Percentiles rank a stretch among this genome's conserved stretches.
These are phyloP conservation scores for Chrysopilus asiliformis DNA, from an alignment of 2,888 invertebrate genomes.

Conservation along the genomic window DNA sequence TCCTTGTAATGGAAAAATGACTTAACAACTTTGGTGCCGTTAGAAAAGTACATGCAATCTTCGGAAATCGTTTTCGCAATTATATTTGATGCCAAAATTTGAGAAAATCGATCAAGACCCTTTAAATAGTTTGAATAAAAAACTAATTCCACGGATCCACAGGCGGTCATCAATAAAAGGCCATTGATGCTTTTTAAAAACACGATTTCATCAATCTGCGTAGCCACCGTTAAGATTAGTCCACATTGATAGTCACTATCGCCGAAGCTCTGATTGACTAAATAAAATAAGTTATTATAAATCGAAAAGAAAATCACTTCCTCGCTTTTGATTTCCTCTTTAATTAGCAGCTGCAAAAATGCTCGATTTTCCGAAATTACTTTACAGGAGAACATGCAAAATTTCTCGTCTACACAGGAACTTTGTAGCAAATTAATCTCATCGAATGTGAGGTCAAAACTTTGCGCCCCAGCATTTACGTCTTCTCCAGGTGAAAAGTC, in stretches of 20 bases:
- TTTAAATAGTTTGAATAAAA: conserved; percentile 20
- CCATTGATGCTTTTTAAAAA: conserved; percentile 17
- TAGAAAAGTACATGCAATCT: conserved; percentile 16
- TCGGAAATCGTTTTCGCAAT: conserved; percentile 8
- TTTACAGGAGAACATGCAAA: conserved; percentile 20
- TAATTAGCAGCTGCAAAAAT: conserved; percentile 20
- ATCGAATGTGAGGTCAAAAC: conserved; percentile 29
- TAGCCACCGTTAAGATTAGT: conserved; percentile 7
- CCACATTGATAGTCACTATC: conserved; percentile 5
- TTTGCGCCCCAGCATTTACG: conserved; percentile 17
- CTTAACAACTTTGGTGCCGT: conserved; percentile 23
- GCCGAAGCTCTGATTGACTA: conserved; percentile 16
- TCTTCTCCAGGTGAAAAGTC: conserved; percentile 23
- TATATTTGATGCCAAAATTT: conserved; percentile 6
- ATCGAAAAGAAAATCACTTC: conserved; percentile 27
- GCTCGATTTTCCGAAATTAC: conserved; percentile 19
- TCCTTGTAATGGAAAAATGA: conserved; percentile 21
- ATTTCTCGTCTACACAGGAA: conserved; percentile 24
- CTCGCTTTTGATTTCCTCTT: conserved; percentile 11
- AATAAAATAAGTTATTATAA: conserved; percentile 24
- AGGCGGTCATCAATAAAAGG: conserved; percentile 24
- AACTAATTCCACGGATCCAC: conserved; percentile 30
- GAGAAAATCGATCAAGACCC: conserved; percentile 16
- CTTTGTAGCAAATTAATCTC: conserved; percentile 26
- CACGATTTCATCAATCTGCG: conserved; percentile 7